A percentile compares a stretch with the other conserved stretches of the same genome.
Conservation (phyloP, 2,113 vertebrate genomes). For the Arothron firmamentum region DNA sequence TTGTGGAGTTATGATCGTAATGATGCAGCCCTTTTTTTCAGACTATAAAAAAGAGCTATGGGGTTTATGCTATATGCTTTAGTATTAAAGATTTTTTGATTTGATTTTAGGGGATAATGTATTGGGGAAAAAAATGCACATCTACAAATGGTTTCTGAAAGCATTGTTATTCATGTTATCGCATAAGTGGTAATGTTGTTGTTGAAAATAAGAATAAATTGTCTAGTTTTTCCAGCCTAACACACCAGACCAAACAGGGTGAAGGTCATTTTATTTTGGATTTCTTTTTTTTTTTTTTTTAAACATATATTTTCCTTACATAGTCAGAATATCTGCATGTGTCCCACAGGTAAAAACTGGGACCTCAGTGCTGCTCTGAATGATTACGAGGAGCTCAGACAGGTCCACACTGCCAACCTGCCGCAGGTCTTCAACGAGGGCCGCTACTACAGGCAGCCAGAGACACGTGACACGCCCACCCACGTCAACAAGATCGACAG, state of each 20-base stretch:
- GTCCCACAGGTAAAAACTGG: conserved; percentile 92
- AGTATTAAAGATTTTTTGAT: no score
- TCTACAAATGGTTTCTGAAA: no score
- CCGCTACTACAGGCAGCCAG: conserved; percentile 79
- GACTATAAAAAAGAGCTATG: not conserved
- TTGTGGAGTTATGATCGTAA: conserved; percentile 10
- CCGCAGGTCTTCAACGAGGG: conserved; percentile 94
- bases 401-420: conserved; percentile 92
- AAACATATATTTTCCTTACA: not conserved
- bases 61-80: no score
- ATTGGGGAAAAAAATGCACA: no score
- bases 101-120: no score
- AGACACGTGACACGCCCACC: conserved; percentile 76
- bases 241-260: no score
- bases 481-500: conserved; percentile 74
- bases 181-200: no score
- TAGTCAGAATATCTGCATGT: conserved; percentile 8
- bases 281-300: not conserved
- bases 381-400: conserved; percentile 94
- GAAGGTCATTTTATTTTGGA: no score
- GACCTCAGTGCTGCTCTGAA: conserved; percentile 93
- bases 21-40: conserved; percentile 14
- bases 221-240: no score
- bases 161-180: no score
- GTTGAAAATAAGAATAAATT: no score